phyloP scores from a whole-genome alignment of 2,888 invertebrate species.

The Artemia sinica region DNA sequence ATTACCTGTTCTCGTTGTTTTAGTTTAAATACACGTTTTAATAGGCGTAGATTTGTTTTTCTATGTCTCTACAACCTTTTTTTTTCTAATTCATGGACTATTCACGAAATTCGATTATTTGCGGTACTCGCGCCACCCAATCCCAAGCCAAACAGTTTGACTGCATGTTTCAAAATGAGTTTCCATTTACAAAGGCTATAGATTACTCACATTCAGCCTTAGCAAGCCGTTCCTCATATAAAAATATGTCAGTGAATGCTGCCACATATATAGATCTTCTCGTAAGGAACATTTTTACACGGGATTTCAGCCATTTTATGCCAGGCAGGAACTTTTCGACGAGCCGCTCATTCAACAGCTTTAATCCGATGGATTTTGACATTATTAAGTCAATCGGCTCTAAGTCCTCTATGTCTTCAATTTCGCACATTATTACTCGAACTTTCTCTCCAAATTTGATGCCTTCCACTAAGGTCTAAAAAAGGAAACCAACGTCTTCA shows the following conservation, averaged over 20 bases:
- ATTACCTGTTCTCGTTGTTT: too few species aligned
- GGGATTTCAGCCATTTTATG: constrained; percentile 84
- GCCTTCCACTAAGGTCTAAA: constrained; percentile 63
- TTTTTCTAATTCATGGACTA: too few species aligned
- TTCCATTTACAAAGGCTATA: too few species aligned
- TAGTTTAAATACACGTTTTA: too few species aligned
- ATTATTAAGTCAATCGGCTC: constrained; percentile 92
- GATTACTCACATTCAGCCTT: constrained; percentile 90
- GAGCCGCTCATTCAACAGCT: constrained; percentile 99
- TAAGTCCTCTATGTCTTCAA: constrained; percentile 83
- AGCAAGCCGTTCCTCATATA: constrained; percentile 93
- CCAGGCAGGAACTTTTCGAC: constrained; percentile 95
- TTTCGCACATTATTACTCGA: constrained; percentile 85
- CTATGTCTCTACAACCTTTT: too few species aligned
- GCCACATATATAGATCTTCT: constrained; percentile 91
- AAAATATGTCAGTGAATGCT: constrained; percentile 89
- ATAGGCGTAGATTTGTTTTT: too few species aligned
- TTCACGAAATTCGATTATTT: too few species aligned
- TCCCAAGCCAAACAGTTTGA: too few species aligned
- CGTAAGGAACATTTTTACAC: constrained; percentile 92
- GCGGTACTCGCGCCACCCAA: too few species aligned
- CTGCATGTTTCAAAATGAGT: too few species aligned
- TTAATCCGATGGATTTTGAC: constrained; percentile 99
- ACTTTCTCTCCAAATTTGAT: constrained; percentile 77
- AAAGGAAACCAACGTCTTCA: constrained; percentile 26